Percentiles rank a stretch among this genome's conserved stretches.
phyloP scores from a whole-genome alignment of 2,888 invertebrate species.

The Drosophila colorata region DNA sequence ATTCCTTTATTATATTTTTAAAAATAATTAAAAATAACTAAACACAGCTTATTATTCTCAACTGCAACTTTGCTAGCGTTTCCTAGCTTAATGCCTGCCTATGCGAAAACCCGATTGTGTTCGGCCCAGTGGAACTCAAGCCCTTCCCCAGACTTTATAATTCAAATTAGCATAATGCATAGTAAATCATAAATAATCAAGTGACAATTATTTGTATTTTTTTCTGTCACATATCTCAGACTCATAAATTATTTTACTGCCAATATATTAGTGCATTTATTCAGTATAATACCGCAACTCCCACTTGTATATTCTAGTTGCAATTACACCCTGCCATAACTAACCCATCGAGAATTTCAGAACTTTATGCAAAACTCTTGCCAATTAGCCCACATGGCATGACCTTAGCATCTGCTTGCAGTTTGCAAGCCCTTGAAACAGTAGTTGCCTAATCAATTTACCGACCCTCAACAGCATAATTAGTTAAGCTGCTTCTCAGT shows the following conservation, averaged over 20 bases:
- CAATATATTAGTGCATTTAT: constrained; percentile 3
- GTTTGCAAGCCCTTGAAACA: constrained; percentile 27
- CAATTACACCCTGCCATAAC: constrained; percentile 3
- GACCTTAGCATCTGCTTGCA: constrained; percentile 36
- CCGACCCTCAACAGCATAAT: constrained; percentile 46
- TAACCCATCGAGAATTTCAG: neutral
- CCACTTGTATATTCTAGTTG: constrained; percentile 7
- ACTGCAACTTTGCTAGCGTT: too few species aligned
- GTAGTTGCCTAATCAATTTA: constrained; percentile 45
- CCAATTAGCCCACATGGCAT: constrained; percentile 14
- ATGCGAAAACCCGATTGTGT: too few species aligned
- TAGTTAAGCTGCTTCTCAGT: constrained; percentile 44
- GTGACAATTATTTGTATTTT: neutral
- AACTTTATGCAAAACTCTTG: constrained; percentile 3
- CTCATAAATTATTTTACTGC: neutral
- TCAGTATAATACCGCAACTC: neutral
- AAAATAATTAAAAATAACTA: neutral
- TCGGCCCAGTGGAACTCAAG: neutral
- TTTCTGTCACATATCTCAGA: too few species aligned
- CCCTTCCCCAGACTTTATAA: neutral
- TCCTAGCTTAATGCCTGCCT: too few species aligned
- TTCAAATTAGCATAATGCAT: neutral
- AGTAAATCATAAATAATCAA: neutral
- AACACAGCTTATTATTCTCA: neutral
- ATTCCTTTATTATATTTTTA: neutral